Evolutionary conservation across 2,113 vertebrate genomes (phyloP).

Genomic region (Tetraodon nigroviridis): DNA sequence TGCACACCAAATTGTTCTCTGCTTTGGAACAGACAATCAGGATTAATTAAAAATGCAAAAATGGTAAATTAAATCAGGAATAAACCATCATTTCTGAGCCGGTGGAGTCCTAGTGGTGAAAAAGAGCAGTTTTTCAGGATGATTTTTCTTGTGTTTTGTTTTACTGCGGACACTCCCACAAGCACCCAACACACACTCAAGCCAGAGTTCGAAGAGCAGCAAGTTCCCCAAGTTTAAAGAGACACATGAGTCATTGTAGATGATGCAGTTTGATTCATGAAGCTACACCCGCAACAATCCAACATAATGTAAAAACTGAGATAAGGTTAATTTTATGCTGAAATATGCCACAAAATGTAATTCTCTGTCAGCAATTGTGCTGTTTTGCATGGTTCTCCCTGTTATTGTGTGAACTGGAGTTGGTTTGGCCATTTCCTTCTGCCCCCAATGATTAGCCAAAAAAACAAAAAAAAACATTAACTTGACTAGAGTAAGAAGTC

Average conservation of each 20-base stretch:
- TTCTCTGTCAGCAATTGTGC: no score
- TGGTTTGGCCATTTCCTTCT: neutral
- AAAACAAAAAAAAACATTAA: neutral
- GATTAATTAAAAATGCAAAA: constrained; percentile 38
- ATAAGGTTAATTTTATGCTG: constrained; percentile 13
- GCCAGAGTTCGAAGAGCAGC: constrained; percentile 20
- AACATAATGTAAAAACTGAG: neutral
- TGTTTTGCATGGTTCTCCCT: constrained; percentile 1
- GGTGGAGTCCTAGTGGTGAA: no score
- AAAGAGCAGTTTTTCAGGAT: no score
- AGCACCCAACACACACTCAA: neutral
- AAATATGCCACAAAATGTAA: constrained; percentile 3
- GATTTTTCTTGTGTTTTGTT: neutral
- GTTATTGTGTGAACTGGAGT: constrained; percentile 12
- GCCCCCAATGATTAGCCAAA: constrained; percentile 10
- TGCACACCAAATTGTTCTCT: constrained; percentile 40
- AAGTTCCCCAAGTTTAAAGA: constrained; percentile 11
- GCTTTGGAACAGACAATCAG: constrained; percentile 33
- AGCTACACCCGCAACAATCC: constrained; percentile 10
- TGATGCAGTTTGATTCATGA: constrained; percentile 7
- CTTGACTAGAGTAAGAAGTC: neutral
- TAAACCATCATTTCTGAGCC: constrained; percentile 25
- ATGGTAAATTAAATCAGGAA: constrained; percentile 60
- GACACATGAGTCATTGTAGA: constrained; percentile 9
- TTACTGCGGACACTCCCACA: neutral